Evolutionary conservation across 2,113 vertebrate genomes (phyloP), one percentile per base, ranked within the genome.

Genomic region (Bubalus kerabau): DNA sequence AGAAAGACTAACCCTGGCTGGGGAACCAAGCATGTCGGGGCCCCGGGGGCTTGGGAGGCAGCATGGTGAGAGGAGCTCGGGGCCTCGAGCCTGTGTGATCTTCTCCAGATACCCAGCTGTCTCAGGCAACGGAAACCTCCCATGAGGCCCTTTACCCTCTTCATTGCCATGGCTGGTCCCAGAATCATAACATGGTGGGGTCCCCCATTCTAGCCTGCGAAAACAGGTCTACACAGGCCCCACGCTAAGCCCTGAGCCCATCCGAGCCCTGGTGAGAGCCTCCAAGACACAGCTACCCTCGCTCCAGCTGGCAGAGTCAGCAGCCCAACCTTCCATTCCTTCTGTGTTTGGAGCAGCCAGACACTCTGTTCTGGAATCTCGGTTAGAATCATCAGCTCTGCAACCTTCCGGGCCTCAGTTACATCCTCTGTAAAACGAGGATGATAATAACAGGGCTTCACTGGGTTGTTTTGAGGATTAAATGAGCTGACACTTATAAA

Each of bases 231-330:
- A 28, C 21, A 15, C 26, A 10, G 54, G 19, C 13, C 36, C 13
- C 40, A 32, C 0, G 6, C 30, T 26, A 30, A 82, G 21, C 43
- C 16, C 60, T n/a, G n/a, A 21, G 50, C 13, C 24, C 24, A 17
- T 19, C 17, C 6, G 3, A 2, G 4, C 3, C 28, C 71, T 30
- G 8, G 23, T 21, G 30, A 40, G 3, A 32, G 32, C 17, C 52
- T 9, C 50, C 32, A 46, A 24, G 24, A 23, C 28, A 5, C 59
- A 32, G 57, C 30, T n/a, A 12, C 12, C 48, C 56, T 80, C 10
- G 0, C 30, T 74, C 43, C 13, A 6, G 32, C 17, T 4, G 3
- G 40, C 3, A 6, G 56, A 16, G 24, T 7, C 11, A 32, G 23
- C 11, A 30, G 36, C 30, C 74, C 4, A 3, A 23, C 40, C 3